Evolutionary conservation across 2,888 invertebrate genomes (phyloP), one percentile per base, ranked within the genome.

Genomic region (Dynastes tityus): DNA sequence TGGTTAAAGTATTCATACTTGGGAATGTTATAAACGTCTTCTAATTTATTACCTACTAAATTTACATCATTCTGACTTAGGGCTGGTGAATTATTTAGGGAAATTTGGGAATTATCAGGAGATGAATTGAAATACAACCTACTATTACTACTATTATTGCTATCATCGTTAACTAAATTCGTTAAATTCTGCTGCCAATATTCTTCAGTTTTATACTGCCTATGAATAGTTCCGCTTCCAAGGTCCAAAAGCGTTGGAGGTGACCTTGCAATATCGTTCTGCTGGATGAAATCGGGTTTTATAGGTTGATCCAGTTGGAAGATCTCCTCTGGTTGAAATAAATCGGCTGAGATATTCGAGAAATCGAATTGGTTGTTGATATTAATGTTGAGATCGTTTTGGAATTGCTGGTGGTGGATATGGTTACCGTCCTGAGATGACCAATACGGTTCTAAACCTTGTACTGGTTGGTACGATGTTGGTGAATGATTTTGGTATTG

Each of bases 261-360:
- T 0, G 94, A 94, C 84, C 92, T 90, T 11, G 92, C 86, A 0
- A 90, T 87, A 8, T 90, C 88, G 78, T 87, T 89, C 82, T 91
- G 91, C 80, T 90, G 88, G 0, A 87, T 83, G 81, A 92, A 93
- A 84, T 94, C 93, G 0, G 93, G 89, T 83, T 93, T 89, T 55
- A 94, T 90, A 0, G 94, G 94, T 85, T 94, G 94, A 84, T 94
- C 94, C 79, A 94, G 88, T 86, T 94, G 94, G 88, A 95, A 95
- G 81, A 95, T 94, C 87, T 95, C 94, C 85, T 94, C 94, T 0
- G 95, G 94, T 85, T 94, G 94, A 86, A 94, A 94, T 37, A 94
- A 90, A 84, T 95, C 94, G 61, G 92, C 91, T 0, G 92, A 90
- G 65, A 93, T 89, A 0, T 91, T 88, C 0, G 91, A 89, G 76